Evolutionary conservation across 2,888 invertebrate genomes (phyloP), one percentile per base, ranked within the genome.

Genomic region (Ormia ochracea): DNA sequence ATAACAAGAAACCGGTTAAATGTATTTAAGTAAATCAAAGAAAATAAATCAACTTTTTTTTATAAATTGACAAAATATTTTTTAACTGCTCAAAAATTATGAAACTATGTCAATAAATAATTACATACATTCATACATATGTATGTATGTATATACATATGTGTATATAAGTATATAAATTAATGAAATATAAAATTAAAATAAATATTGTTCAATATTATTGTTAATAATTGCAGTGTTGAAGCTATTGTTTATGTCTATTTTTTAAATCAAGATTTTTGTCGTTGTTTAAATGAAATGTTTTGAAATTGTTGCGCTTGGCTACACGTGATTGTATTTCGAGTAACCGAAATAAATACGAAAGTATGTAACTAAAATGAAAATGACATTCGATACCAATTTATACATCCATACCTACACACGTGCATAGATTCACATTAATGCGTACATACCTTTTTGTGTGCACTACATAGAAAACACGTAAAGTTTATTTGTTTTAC

Each of bases 291-390:
- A 33, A 48, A 65, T 33, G 66, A 31, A 65, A 61, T 79, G 45
- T 75, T 75, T 75, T 75, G 66, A 72, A 79, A 75, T 66, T 79
- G 59, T 75, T 79, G 75, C 70, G 79, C 70, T 75, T 75, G 52
- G 79, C 48, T 79, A 66, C 79, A 79, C 75, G 79, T 75, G 79
- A 75, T 68, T 50, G 50, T 74, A 59, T 59, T 68, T 33, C 43
- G 14, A 28, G 26, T 7, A 21, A 28, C 21, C 5, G 58, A 59
- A 48, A 69, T 59, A 48, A 48, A 58, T 48, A 19, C 26, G 5
- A 33, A 5, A 45, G 33, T 56, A 58, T 58, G 26, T 70, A 31
- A 65, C 45, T 65, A 23, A 56, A 28, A 14, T 65, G 56, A 56
- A 12, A 73, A 54, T 43, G 72, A 56, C 63, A 73, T 56, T 65